Evolutionary conservation across 1,140 invertebrate genomes (phyloP).

Genomic region (Campoletis sonorensis): DNA sequence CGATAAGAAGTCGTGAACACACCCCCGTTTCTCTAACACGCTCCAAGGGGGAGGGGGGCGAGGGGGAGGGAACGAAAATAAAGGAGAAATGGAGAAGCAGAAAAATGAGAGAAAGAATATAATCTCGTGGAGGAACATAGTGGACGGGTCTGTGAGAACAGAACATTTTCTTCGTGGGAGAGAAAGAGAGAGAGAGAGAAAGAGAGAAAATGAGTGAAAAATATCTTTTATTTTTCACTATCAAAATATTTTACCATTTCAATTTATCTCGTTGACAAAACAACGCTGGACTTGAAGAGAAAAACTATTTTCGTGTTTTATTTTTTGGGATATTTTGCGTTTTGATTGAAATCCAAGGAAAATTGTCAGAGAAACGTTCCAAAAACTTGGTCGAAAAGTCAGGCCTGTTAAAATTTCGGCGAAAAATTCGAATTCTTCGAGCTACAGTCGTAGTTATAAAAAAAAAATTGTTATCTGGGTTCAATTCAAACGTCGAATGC

Average conservation of each 20-base stretch:
- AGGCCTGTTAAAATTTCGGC: too few relatives aligned
- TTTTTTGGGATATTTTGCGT: too few relatives aligned
- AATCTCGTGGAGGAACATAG: neutral
- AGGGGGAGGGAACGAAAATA: neutral
- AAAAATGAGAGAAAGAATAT: conserved; percentile 12
- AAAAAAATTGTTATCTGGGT: too few relatives aligned
- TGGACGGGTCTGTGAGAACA: neutral
- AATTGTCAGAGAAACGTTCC: too few relatives aligned
- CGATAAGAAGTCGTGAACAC: conserved; percentile 58
- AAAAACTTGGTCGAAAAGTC: too few relatives aligned
- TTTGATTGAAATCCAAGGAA: too few relatives aligned
- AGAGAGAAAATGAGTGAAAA: neutral
- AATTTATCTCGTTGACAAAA: neutral
- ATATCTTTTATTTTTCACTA: neutral
- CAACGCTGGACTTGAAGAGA: neutral
- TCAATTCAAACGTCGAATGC: too few relatives aligned
- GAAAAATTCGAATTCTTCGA: too few relatives aligned
- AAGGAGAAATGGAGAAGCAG: conserved; percentile 28
- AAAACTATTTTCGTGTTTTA: neutral
- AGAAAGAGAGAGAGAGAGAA: neutral
- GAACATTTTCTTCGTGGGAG: neutral
- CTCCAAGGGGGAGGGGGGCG: too few relatives aligned
- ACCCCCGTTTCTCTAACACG: neutral
- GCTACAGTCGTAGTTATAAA: too few relatives aligned
- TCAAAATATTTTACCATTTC: neutral